Conservation (phyloP, 2,888 invertebrate species). For the Ophion ventricosus region DNA sequence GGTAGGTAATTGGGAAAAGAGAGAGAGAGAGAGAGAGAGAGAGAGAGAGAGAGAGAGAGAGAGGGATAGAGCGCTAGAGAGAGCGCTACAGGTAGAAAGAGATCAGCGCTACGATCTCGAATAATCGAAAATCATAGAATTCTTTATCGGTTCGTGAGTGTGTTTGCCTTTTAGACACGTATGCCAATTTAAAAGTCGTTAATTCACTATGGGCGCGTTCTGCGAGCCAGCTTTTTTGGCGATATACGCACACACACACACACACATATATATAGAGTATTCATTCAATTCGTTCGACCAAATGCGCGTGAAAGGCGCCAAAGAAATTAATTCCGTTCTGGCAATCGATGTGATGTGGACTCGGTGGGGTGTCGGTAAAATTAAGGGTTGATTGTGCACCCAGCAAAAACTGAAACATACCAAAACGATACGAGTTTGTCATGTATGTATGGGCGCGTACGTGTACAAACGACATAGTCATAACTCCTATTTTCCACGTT, state of each 20-base stretch:
- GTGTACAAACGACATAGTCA: slow-evolving; percentile 8
- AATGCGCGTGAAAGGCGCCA: not conserved
- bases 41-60: not conserved
- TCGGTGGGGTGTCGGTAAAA: not conserved
- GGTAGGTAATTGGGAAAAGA: too few relatives aligned
- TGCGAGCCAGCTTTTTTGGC: not conserved
- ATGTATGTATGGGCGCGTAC: not conserved
- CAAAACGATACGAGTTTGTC: not conserved
- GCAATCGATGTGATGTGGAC: slow-evolving; percentile 3
- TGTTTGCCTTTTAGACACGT: not conserved
- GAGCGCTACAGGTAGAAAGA: not conserved
- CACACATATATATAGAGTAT: not conserved
- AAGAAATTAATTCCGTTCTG: slow-evolving; percentile 24
- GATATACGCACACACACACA: not conserved
- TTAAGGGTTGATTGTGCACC: slow-evolving; percentile 21
- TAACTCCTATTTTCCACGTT: slow-evolving; percentile 49
- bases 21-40: too few relatives aligned
- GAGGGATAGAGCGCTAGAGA: not conserved
- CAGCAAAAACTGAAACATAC: slow-evolving; percentile 20
- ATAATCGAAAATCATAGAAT: not conserved
- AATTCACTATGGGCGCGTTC: not conserved
- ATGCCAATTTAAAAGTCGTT: not conserved
- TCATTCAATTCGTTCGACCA: not conserved
- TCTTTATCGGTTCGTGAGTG: not conserved
- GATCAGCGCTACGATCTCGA: not conserved